Percentiles rank a stretch among this genome's conserved stretches.
Evolutionary conservation across 92 coral and sea anemone genomes (phyloP).

Genomic region (Actinostola sp.): DNA sequence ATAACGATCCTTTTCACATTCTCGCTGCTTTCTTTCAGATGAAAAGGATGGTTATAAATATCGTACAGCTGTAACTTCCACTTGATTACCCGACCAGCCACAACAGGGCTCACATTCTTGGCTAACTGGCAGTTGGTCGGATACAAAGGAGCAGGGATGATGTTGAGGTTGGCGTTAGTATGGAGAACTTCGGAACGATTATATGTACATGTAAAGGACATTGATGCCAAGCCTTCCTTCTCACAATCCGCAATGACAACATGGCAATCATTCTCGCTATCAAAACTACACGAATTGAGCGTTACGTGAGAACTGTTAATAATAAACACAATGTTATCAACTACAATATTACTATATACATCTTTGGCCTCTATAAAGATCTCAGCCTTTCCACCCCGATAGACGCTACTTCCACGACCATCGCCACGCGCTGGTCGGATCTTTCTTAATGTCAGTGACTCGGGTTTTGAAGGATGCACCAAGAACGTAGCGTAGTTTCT

Average conservation of each 20-base stretch:
- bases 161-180: not conserved
- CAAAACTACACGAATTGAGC: not conserved
- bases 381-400: conserved; percentile 1
- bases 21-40: too few species aligned
- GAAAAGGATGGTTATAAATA: not conserved
- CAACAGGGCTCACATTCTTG: not conserved
- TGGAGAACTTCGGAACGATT: not conserved
- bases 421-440: too few species aligned
- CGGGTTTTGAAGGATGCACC: too few species aligned
- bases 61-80: conserved; percentile 1
- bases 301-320: not conserved
- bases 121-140: not conserved
- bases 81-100: not conserved
- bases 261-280: too few species aligned
- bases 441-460: too few species aligned
- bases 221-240: not conserved
- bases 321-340: too few species aligned
- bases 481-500: not conserved
- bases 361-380: not conserved
- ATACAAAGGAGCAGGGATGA: not conserved
- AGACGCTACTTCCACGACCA: too few species aligned
- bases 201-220: not conserved
- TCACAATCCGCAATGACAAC: not conserved
- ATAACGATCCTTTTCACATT: too few species aligned
- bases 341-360: not conserved